Evolutionary conservation across 2,113 vertebrate species (phyloP).

Genomic region (Murina feae): DNA sequence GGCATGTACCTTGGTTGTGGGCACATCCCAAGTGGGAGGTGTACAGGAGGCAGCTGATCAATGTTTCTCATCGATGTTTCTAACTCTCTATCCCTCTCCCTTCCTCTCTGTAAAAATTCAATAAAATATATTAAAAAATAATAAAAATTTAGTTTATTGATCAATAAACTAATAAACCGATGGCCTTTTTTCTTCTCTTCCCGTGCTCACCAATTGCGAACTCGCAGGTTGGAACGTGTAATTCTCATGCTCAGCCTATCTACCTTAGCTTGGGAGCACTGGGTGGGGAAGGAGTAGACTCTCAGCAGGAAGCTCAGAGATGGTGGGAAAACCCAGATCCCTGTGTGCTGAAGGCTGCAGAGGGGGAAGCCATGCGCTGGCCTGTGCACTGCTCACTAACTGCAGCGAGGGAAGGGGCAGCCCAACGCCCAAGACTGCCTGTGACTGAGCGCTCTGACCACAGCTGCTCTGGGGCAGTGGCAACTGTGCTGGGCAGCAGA

Average conservation of each 20-base stretch:
- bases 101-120: too few species aligned
- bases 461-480: not conserved
- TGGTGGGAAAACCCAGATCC: not conserved
- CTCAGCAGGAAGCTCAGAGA: not conserved
- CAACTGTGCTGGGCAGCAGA: not conserved
- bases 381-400: not conserved
- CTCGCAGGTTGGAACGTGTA: not conserved
- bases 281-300: not conserved
- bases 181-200: not conserved
- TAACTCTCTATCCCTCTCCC: too few species aligned
- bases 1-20: too few species aligned
- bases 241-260: not conserved
- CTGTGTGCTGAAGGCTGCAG: rapidly evolving
- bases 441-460: not conserved
- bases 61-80: too few species aligned
- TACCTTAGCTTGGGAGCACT: not conserved
- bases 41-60: too few species aligned
- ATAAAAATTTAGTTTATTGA: not conserved
- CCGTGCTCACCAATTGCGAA: not conserved
- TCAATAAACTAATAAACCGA: not conserved
- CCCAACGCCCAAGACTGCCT: not conserved
- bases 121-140: too few species aligned
- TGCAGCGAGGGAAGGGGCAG: not conserved
- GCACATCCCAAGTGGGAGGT: too few species aligned
- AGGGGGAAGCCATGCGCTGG: rapidly evolving